Evolutionary conservation across 2,113 vertebrate genomes (phyloP), one percentile per base, ranked within the genome.

Genomic region (Cyprinus carpio): DNA sequence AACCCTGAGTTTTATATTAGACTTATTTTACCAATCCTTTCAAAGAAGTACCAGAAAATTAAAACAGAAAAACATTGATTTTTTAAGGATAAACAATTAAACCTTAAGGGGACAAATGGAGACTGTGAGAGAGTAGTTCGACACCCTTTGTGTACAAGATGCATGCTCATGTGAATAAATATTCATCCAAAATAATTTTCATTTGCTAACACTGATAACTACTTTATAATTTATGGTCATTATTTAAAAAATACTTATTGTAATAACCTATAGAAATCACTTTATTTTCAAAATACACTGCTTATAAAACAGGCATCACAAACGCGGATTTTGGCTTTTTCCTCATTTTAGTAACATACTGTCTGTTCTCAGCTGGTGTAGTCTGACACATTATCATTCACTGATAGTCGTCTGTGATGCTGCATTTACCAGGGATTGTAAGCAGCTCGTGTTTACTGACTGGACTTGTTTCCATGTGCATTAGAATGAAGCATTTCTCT

Each of bases 401-500:
- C 25, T 54, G 25, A 54, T 31, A 20, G 46, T 54, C 1, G 46
- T 76, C 75, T 76, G 25, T 27, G 46, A 54, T 46, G 15, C 25
- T 76, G 46, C 13, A 31, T 76, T 54, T 29, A 25, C 23, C 25
- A 51, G 46, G 54, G 27, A 31, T 76, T 56, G 49, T 51, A 56
- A 43, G 15, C 72, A 49, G 13, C 43, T 51, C 16, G 7, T 87
- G 85, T 81, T 83, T 69, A 72, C 82, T 65, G 64, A 64, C 76
- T 62, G 31, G 31, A 46, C 20, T 54, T 78, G 51, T 67, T 75
- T 89, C 75, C 43, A 40, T n/a, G 65, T 74, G 78, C 46, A 86
- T 85, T 43, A 86, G 67, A 82, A 87, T 79, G 40, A 75, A 87
- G 46, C 74, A 62, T 78, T 83, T 46, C 49, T 74, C 37, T 54